Evolutionary conservation across 2,113 vertebrate species (phyloP).

Genomic region (Cyprinodon brontotheroides): DNA sequence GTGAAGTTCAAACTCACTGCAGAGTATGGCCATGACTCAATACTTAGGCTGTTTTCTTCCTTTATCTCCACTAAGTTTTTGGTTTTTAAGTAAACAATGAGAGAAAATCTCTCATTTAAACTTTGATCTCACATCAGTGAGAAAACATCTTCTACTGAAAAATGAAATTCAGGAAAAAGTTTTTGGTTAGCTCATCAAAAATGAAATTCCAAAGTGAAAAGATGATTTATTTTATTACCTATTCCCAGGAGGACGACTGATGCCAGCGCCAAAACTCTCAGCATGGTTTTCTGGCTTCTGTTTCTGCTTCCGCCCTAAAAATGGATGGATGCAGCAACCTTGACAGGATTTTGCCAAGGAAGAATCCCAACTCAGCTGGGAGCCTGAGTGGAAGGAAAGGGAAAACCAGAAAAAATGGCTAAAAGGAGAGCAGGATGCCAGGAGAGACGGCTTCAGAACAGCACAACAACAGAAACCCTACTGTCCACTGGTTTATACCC

Average conservation of each 20-base stretch:
- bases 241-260: constrained; percentile 74
- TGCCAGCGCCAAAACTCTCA: constrained; percentile 75
- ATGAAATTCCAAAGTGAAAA: constrained; percentile 17
- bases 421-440: constrained; percentile 44
- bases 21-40: constrained; percentile 26
- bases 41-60: constrained; percentile 18
- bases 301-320: constrained; percentile 35
- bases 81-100: constrained; percentile 22
- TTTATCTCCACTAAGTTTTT: constrained; percentile 26
- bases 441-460: constrained; percentile 64
- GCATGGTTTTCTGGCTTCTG: constrained; percentile 72
- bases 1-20: constrained; percentile 2
- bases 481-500: constrained; percentile 77
- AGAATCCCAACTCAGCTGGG: constrained; percentile 53
- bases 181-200: constrained; percentile 18
- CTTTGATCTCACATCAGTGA: constrained; percentile 36
- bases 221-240: constrained; percentile 69
- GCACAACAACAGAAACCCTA: constrained; percentile 72
- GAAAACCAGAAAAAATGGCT: constrained; percentile 11
- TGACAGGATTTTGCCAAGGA: constrained; percentile 45
- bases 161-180: not conserved
- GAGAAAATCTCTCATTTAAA: constrained; percentile 38
- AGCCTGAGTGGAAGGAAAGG: constrained; percentile 38
- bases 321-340: constrained; percentile 35
- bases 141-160: not conserved